Base-by-base conservation (phyloP, 2,113 vertebrate species). In the Sylvicapra grimmia region DNA sequence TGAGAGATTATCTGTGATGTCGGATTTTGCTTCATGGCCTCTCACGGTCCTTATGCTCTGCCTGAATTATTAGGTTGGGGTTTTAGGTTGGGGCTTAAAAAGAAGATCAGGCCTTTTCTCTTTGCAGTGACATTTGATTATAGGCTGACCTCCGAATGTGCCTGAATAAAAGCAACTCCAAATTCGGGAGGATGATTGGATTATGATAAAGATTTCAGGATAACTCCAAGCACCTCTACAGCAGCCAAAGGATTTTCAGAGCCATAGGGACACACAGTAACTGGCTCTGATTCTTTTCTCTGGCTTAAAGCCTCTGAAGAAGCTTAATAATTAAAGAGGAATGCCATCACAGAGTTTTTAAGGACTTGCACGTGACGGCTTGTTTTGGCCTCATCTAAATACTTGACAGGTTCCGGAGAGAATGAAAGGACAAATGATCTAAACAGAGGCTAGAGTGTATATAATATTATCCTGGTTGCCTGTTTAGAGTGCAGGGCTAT, bases 321-420 rank as follows among this genome's bases (percentile, higher is more conserved):
- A 98, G 96, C 97, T 98, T 98, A 98, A 98, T 98, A 98, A 98
- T 98, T 99, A 98, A 98, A 98, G 96, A 90, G 68, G 96, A 97
- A 97, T 96, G 97, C 94, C 95, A 93, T 98, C 96, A 98, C 98
- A 98, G 98, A 98, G 96, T 96, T 98, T 98, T 98, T 98, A 98
- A 99, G 97, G 97, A 97, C 97, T 98, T 98, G 53, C 58, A 59
- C 16, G 1, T 59, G 80, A 84, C 44, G 90, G 36, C 27, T 86
- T 72, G 29, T 68, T 88, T 95, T 75, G 68, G 54, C 6, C 51
- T 31, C 31, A 93, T 90, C 77, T 4, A 23, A 85, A 93, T 92
- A 49, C 18, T 33, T 65, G 25, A 31, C 18, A 47, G 54, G 86
- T 90, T 94, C 56, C 65, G 86, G 68, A 84, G 7, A 75, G 18